Evolutionary conservation across 2,113 vertebrate species (phyloP).

Genomic region (Eulemur rufifrons): DNA sequence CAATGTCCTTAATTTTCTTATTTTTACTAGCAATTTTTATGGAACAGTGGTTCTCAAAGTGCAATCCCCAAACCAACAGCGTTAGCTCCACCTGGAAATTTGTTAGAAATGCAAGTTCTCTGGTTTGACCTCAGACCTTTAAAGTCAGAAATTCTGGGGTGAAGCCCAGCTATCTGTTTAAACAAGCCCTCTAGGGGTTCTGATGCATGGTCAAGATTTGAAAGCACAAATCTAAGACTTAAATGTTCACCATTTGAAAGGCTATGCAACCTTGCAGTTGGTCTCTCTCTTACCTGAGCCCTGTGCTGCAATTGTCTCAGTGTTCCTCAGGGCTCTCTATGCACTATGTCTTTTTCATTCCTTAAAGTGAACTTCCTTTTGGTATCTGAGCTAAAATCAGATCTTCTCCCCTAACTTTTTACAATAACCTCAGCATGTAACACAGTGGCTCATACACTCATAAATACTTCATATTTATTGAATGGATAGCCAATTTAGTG

Average conservation of each 20-base stretch:
- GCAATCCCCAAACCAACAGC: not conserved
- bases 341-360: not conserved
- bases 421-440: not conserved
- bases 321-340: not conserved
- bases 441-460: not conserved
- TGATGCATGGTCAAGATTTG: too few species aligned
- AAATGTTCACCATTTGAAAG: not conserved
- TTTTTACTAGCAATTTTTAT: not conserved
- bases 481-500: not conserved
- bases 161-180: not conserved
- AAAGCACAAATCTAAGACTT: not conserved
- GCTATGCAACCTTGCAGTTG: not conserved
- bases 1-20: not conserved
- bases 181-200: not conserved
- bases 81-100: not conserved
- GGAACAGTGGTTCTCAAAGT: not conserved
- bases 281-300: not conserved
- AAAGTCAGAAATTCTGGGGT: not conserved
- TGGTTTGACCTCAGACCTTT: not conserved
- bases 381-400: not conserved
- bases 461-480: not conserved
- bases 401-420: not conserved
- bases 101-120: not conserved
- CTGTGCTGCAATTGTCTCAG: rapidly evolving
- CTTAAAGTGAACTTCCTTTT: not conserved